Base-by-base conservation (phyloP, 2,888 invertebrate species). In the Deilephila elpenor region DNA sequence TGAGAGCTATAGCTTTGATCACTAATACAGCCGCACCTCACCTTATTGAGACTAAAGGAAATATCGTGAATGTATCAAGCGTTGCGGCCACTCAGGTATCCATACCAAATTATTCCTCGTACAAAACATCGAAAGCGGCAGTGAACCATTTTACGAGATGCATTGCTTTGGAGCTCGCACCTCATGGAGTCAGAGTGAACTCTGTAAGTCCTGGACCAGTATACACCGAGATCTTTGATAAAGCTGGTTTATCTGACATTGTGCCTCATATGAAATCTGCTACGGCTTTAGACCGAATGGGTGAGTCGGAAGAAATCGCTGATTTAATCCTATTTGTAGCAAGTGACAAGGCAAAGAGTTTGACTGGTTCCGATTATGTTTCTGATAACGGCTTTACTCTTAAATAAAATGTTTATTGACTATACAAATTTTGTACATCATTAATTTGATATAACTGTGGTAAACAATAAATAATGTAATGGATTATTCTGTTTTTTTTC, bases 151-250 rank as follows among this genome's bases (percentile, higher is more conserved):
- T 98, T 77, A 97, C 97, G 0, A 89, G 95, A 77, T 96, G 96
- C 82, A 89, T 95, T 11, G 97, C 97, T 11, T 85, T 97, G 67
- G 97, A 96, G 80, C 86, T 96, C 20, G 96, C 95, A 74, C 76
- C 86, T 0, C 91, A 94, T 78, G 92, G 86, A 7, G 96, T 97
- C 0, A 90, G 97, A 74, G 97, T 97, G 0, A 97, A 97, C 86
- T 91, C 95, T 70, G 96, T 97, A 0, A 96, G 96, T 83, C 97
- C 97, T n/a, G 97, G 97, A 8, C 97, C 97, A 0, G 95, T 96
- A 0, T 96, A 74, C 14, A 88, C 88, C 0, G 81, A 84, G 25
- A 78, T 87, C 11, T 19, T 80, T 0, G 78, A 76, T 0, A 95
- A 95, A 87, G 34, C 72, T 25, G 76, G 76, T 8, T 0, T 59